Evolutionary conservation across 2,797 vertebrate species (phyloP).

Genomic region (Arctocebus calabarensis): DNA sequence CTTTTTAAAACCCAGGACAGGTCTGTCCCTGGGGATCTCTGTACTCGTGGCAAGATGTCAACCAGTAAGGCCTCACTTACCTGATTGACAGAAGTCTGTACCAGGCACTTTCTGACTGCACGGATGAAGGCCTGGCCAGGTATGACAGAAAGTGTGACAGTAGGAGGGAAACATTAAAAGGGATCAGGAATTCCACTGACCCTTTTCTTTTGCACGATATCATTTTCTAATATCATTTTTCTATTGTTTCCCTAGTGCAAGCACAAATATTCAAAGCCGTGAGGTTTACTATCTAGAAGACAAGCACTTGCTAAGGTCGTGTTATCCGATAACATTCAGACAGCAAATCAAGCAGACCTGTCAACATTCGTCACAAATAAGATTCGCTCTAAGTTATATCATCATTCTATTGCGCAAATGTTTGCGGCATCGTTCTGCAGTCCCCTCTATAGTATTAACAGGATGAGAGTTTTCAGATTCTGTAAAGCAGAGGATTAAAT

Average conservation of each 20-base stretch:
- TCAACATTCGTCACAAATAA: not conserved
- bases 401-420: not conserved
- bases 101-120: not conserved
- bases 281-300: not conserved
- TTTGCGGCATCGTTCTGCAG: not conserved
- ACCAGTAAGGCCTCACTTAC: not conserved
- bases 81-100: not conserved
- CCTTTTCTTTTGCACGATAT: not conserved
- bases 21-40: not conserved
- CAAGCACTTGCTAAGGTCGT: not conserved
- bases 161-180: too few relatives aligned
- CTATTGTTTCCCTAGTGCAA: not conserved
- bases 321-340: not conserved
- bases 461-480: not conserved
- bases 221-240: not conserved
- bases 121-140: not conserved
- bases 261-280: slow-evolving; percentile 31
- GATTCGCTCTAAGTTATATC: not conserved
- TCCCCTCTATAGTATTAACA: not conserved
- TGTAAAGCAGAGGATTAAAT: not conserved
- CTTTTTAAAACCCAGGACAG: not conserved
- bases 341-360: not conserved
- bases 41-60: not conserved
- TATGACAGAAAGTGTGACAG: not conserved
- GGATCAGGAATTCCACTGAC: not conserved